phyloP scores from a whole-genome alignment of 2,797 vertebrate genomes.

The Girardinus metallicus region DNA sequence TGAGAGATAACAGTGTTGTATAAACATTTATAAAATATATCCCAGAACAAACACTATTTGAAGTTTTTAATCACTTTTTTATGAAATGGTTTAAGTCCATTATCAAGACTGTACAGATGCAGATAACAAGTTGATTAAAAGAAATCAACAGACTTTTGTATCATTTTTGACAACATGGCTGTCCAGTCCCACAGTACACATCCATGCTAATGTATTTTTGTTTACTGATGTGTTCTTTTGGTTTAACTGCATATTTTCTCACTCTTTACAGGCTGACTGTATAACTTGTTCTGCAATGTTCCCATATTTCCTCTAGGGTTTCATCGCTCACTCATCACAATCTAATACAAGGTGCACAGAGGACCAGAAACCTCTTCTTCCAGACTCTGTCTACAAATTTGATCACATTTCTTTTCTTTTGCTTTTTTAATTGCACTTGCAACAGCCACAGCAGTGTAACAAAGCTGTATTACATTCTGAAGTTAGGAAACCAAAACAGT shows the following conservation, averaged over 20 bases:
- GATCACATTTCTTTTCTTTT: neutral
- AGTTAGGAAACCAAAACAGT: slow-evolving; percentile 42
- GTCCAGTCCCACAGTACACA: too few relatives aligned
- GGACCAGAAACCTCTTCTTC: slow-evolving; percentile 31
- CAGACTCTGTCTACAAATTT: neutral
- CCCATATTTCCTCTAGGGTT: slow-evolving; percentile 22
- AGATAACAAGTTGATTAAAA: neutral
- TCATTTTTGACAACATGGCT: neutral
- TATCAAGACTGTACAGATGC: neutral
- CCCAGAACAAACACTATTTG: neutral
- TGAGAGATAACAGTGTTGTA: neutral
- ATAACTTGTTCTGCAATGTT: slow-evolving; percentile 46
- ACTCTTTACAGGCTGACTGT: neutral
- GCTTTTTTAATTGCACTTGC: neutral
- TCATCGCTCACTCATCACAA: slow-evolving; percentile 43
- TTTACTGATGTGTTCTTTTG: too few relatives aligned
- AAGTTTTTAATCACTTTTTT: neutral
- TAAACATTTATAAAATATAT: neutral
- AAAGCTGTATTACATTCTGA: slow-evolving; percentile 12
- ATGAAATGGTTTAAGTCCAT: neutral
- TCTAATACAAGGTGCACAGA: slow-evolving; percentile 35
- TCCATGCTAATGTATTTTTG: neutral
- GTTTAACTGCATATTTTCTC: neutral
- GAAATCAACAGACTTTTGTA: neutral
- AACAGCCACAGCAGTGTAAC: neutral